Evolutionary conservation across 2,888 invertebrate genomes (phyloP).

Genomic region (Colostygia pectinataria): DNA sequence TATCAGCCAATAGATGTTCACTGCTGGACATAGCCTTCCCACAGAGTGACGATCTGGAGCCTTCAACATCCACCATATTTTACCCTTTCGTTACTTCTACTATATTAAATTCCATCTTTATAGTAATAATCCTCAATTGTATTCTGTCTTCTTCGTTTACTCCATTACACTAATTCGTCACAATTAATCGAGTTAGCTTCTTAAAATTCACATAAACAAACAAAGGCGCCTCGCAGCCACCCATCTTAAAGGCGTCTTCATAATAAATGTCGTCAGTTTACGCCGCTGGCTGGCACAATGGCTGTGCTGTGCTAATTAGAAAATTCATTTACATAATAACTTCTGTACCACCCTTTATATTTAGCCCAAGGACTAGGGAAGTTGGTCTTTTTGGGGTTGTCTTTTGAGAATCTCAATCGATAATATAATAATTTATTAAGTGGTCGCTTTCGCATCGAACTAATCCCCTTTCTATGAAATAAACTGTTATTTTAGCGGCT

Average conservation of each 20-base stretch:
- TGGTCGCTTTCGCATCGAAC: too few species aligned
- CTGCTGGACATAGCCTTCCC: too few species aligned
- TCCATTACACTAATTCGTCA: constrained; percentile 24
- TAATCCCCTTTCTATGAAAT: too few species aligned
- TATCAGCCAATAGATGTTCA: too few species aligned
- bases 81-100: neutral
- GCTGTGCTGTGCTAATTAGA: constrained; percentile 1
- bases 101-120: neutral
- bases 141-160: neutral
- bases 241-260: neutral
- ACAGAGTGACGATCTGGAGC: too few species aligned
- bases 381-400: too few species aligned
- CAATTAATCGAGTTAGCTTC: constrained; percentile 28
- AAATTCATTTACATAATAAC: constrained; percentile 3
- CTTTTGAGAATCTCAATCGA: too few species aligned
- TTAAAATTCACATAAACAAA: constrained; percentile 38
- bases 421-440: too few species aligned
- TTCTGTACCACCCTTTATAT: too few species aligned
- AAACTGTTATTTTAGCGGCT: too few species aligned
- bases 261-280: constrained; percentile 1
- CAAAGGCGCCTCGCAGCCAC: constrained; percentile 16
- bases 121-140: neutral
- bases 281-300: neutral
- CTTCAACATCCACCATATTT: too few species aligned
- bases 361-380: too few species aligned